Evolutionary conservation across 1,140 invertebrate species (phyloP).

Genomic region (Pogonognathellus flavescens): DNA sequence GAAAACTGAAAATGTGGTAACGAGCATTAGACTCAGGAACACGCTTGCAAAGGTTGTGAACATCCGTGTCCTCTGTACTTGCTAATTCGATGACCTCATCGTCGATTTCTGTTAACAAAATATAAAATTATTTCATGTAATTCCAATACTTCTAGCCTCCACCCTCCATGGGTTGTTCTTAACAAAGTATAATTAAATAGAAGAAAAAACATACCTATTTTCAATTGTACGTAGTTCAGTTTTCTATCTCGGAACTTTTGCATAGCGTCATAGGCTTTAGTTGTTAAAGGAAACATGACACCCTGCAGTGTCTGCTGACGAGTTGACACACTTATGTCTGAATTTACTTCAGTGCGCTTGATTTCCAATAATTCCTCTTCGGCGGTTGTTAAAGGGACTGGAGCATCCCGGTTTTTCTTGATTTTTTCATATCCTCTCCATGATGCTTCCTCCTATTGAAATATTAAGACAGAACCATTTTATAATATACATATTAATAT

Average conservation of each 20-base stretch:
- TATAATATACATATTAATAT: no score
- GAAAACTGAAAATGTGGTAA: conserved; percentile 93
- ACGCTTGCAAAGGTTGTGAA: conserved; percentile 79
- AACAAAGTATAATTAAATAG: conserved; percentile 1
- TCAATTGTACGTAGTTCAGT: conserved; percentile 77
- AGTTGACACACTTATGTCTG: conserved; percentile 85
- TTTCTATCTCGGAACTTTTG: conserved; percentile 71
- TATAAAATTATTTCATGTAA: no score
- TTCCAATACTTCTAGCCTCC: no score
- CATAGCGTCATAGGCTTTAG: conserved; percentile 83
- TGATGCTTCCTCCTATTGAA: conserved; percentile 81
- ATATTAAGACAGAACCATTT: conserved; percentile 60
- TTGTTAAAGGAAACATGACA: conserved; percentile 91
- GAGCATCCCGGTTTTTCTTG: conserved; percentile 81
- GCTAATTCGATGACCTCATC: conserved; percentile 84
- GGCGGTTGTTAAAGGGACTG: conserved; percentile 88
- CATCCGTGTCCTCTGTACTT: conserved; percentile 74
- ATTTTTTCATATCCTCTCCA: conserved; percentile 86
- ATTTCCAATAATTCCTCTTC: conserved; percentile 91
- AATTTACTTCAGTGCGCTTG: conserved; percentile 79
- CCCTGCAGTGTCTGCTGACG: conserved; percentile 93
- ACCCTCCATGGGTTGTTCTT: no score
- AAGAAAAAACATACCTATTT: conserved; percentile 70
- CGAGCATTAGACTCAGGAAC: conserved; percentile 87
- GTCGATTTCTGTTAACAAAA: conserved; percentile 75